Evolutionary conservation across 92 coral and sea anemone genomes (phyloP).

Genomic region (Galaxea fascicularis): DNA sequence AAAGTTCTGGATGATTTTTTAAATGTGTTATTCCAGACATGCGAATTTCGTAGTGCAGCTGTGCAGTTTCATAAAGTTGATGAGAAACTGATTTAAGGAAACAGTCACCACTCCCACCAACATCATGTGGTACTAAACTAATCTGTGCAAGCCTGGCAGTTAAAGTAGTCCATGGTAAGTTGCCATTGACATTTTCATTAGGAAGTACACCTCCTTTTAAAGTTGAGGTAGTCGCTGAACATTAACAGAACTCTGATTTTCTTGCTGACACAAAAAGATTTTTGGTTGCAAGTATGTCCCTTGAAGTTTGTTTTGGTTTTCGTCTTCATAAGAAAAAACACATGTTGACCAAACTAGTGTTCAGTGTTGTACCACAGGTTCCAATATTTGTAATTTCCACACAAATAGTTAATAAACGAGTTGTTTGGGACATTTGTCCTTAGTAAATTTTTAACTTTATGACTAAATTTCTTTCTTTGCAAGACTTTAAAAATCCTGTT

Average conservation of each 20-base stretch:
- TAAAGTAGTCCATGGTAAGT: constrained; percentile 27
- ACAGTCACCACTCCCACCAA: too few relatives aligned
- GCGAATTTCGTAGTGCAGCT: constrained; percentile 63
- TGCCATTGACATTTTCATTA: not conserved
- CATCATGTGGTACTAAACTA: not conserved
- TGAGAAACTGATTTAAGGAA: too few relatives aligned
- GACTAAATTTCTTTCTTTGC: not conserved
- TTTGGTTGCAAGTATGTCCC: constrained; percentile 20
- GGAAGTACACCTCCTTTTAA: too few relatives aligned
- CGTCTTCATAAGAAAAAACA: constrained; percentile 13
- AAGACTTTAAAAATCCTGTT: not conserved
- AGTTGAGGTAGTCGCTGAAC: not conserved
- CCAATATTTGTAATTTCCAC: constrained; percentile 7
- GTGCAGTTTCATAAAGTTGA: not conserved
- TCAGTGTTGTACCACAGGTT: constrained; percentile 31
- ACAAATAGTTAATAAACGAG: not conserved
- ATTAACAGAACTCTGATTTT: not conserved
- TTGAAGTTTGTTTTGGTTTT: constrained; percentile 18
- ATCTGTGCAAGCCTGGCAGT: constrained; percentile 48
- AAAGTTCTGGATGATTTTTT: not conserved
- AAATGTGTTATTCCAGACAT: constrained; percentile 51
- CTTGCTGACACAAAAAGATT: not conserved
- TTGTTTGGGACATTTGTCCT: not conserved
- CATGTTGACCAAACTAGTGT: constrained; percentile 32
- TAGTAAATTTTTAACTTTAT: not conserved